phyloP scores from a whole-genome alignment of 2,797 vertebrate genomes.

The Syngnathus rostellatus region DNA sequence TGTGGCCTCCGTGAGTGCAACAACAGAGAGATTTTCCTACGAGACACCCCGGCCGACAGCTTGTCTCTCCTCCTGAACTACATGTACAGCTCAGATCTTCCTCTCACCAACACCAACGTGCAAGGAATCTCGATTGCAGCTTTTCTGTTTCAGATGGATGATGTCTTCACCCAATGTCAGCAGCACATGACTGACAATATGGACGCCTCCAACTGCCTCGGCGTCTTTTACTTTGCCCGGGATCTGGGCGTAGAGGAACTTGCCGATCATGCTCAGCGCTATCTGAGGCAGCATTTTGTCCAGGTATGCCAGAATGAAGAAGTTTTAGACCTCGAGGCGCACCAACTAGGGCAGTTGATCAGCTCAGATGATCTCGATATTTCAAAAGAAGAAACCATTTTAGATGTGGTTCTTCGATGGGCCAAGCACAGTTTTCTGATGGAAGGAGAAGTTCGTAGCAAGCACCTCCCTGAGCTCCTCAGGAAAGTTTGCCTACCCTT shows the following conservation, averaged over 20 bases:
- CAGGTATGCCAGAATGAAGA: constrained; percentile 89
- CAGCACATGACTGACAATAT: constrained; percentile 90
- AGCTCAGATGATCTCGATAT: constrained; percentile 91
- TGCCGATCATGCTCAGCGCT: constrained; percentile 77
- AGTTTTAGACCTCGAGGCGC: constrained; percentile 82
- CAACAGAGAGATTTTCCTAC: constrained; percentile 77
- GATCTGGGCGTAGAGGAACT: constrained; percentile 92
- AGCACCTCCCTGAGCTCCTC: constrained; percentile 82
- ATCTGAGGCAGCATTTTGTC: constrained; percentile 83
- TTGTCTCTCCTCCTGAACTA: constrained; percentile 79
- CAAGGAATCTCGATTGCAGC: constrained; percentile 86
- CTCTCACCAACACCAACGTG: constrained; percentile 77
- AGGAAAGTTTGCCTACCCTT: constrained; percentile 84
- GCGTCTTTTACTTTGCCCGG: constrained; percentile 87
- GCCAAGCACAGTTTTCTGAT: constrained; percentile 66
- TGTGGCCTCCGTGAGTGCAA: constrained; percentile 86
- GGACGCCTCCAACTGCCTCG: constrained; percentile 92
- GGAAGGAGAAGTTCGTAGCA: constrained; percentile 59
- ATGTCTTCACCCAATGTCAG: constrained; percentile 80
- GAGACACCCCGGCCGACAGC: constrained; percentile 81
- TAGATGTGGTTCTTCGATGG: constrained; percentile 90
- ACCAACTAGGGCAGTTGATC: constrained; percentile 82
- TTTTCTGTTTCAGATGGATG: constrained; percentile 93
- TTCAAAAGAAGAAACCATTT: constrained; percentile 86
- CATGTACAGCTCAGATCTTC: constrained; percentile 84